Conservation (phyloP, 2,888 invertebrate species). For the Escarpia spicata region DNA sequence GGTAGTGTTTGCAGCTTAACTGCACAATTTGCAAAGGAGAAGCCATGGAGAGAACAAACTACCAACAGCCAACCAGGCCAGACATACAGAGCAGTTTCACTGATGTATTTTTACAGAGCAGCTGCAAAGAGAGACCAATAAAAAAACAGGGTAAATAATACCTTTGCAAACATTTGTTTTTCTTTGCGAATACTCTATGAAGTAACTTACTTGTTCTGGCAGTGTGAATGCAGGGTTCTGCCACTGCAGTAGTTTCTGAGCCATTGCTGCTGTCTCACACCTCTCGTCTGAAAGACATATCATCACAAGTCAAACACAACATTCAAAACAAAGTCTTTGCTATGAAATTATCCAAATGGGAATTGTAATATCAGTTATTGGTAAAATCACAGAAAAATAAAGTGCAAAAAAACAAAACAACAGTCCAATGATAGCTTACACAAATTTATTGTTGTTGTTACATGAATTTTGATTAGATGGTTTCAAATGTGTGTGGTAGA, state of each 20-base stretch:
- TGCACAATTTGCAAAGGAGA: neutral
- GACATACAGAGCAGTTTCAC: neutral
- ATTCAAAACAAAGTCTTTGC: neutral
- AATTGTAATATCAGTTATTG: neutral
- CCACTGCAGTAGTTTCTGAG: neutral
- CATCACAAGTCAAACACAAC: neutral
- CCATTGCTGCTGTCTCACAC: neutral
- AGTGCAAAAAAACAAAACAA: neutral
- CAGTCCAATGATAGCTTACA: neutral
- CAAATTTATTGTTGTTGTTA: neutral
- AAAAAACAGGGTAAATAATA: neutral
- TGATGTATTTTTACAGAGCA: neutral
- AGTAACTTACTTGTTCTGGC: neutral
- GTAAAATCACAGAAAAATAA: neutral
- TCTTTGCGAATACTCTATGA: neutral
- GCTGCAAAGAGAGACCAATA: neutral
- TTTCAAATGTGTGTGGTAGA: neutral
- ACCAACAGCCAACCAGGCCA: neutral
- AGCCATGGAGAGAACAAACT: neutral
- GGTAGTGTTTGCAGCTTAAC: neutral
- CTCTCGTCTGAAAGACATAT: neutral
- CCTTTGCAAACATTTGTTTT: no score
- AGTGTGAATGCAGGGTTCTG: slow-evolving; percentile 5
- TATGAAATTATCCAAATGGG: neutral
- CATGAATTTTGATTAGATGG: neutral